Evolutionary conservation across 2,113 vertebrate genomes (phyloP).

Genomic region (Narcine bancroftii): DNA sequence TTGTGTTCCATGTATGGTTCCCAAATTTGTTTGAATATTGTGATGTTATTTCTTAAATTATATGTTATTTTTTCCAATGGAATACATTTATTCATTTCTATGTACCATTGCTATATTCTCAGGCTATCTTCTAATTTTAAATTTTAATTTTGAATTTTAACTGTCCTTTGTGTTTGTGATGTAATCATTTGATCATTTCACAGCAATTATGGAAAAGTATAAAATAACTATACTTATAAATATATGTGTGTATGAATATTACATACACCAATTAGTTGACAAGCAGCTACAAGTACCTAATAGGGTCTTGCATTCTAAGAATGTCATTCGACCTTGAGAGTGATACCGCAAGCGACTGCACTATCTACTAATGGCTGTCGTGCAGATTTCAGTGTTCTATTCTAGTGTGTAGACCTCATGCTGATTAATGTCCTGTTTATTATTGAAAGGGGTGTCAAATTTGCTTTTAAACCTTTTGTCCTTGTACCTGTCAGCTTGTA

Average conservation of each 20-base stretch:
- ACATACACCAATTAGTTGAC: constrained; percentile 19
- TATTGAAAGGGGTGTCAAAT: constrained; percentile 34
- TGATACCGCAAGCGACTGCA: background rate
- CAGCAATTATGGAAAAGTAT: background rate
- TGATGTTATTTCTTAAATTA: no score
- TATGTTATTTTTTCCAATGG: no score
- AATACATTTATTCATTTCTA: no score
- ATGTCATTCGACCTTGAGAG: constrained; percentile 35
- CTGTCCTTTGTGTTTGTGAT: background rate
- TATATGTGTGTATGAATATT: constrained; percentile 2
- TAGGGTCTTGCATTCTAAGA: constrained; percentile 25
- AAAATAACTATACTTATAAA: background rate
- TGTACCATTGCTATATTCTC: no score
- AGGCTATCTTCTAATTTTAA: no score
- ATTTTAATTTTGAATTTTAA: background rate
- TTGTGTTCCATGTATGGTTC: no score
- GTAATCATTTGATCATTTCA: background rate
- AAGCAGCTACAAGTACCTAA: background rate
- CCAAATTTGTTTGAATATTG: no score
- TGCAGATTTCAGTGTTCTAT: constrained; percentile 25
- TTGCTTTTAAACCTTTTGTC: constrained; percentile 18
- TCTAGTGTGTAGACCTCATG: constrained; percentile 18
- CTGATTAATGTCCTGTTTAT: constrained; percentile 32
- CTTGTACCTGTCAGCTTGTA: constrained; percentile 7
- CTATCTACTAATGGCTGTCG: constrained; percentile 7